These are phyloP conservation scores for Myiotriccus ornatus DNA, from an alignment of 2,797 vertebrate genomes.

Conservation along the genomic window DNA sequence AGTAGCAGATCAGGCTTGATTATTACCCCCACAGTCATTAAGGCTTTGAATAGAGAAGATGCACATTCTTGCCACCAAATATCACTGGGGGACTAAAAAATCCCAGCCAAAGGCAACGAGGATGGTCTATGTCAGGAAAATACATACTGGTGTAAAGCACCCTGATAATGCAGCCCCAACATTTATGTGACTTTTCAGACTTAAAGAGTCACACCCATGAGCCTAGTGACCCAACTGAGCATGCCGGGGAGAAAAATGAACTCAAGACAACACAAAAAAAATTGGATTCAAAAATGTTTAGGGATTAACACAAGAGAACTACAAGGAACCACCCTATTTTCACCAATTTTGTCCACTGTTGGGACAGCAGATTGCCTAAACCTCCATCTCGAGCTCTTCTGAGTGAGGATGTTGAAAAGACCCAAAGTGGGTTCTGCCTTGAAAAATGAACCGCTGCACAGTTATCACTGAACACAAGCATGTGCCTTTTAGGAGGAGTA, in stretches of 20 bases:
- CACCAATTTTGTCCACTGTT: not conserved
- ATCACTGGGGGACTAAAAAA: not conserved
- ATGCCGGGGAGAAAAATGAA: not conserved
- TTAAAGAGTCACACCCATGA: not conserved
- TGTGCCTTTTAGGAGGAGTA: not conserved
- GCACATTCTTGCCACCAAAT: not conserved
- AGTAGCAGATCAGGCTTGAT: not conserved
- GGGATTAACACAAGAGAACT: not conserved
- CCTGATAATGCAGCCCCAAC: not conserved
- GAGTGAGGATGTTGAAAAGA: not conserved
- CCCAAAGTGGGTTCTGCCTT: not conserved
- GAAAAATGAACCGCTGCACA: not conserved
- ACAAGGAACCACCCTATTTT: not conserved
- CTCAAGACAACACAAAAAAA: not conserved
- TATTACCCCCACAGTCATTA: not conserved
- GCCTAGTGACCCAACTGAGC: not conserved
- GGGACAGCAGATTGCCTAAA: not conserved
- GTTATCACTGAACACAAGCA: accelerated
- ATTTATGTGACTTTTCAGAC: not conserved
- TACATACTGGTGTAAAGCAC: not conserved
- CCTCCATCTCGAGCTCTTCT: not conserved
- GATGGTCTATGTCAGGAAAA: not conserved
- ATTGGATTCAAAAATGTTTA: not conserved
- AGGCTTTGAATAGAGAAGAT: not conserved
- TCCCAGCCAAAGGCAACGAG: not conserved